These are phyloP conservation scores for Xiphophorus hellerii DNA, from an alignment of 2,113 vertebrate genomes.

Conservation along the genomic window DNA sequence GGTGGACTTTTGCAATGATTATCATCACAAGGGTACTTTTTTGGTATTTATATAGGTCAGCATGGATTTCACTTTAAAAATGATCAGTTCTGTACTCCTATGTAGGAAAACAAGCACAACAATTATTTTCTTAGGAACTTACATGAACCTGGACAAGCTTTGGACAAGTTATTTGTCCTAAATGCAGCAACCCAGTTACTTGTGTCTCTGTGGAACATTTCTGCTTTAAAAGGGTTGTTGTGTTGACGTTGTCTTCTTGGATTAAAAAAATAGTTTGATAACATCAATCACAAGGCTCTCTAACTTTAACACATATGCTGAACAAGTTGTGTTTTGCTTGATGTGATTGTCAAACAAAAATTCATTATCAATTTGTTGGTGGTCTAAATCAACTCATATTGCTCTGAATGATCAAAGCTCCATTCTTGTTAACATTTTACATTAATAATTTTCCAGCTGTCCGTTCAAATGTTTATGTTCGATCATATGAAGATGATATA, in stretches of 20 bases:
- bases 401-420: too few species aligned
- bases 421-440: too few species aligned
- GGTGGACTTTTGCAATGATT: slow-evolving; percentile 18
- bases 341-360: too few species aligned
- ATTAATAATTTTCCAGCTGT: too few species aligned
- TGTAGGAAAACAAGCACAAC: too few species aligned
- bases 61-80: neutral
- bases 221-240: neutral
- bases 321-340: too few species aligned
- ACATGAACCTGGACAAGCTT: neutral
- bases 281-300: too few species aligned
- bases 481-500: too few species aligned
- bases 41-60: neutral
- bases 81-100: neutral
- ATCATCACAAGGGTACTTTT: slow-evolving; percentile 5
- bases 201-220: neutral
- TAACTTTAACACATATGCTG: too few species aligned
- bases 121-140: neutral
- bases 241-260: neutral
- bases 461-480: too few species aligned
- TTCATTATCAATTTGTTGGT: too few species aligned
- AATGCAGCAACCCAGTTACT: neutral
- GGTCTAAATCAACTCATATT: too few species aligned
- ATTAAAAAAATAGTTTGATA: neutral
- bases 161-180: neutral